Conservation (phyloP, 2,113 vertebrate genomes). For the Brachyistius frenatus region DNA sequence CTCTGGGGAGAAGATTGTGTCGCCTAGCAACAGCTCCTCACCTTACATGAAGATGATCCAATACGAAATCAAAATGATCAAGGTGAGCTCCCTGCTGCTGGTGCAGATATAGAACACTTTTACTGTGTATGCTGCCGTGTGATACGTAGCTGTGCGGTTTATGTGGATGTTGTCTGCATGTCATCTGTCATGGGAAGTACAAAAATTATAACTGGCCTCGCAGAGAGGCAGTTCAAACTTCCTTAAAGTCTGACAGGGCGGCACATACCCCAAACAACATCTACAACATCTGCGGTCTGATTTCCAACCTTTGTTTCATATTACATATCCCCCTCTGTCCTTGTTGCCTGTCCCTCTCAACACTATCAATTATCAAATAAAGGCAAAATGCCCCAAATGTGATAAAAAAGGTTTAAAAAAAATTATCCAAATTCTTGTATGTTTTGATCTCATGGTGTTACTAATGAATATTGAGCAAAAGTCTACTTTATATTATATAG, state of each 20-base stretch:
- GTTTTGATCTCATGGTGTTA: background rate
- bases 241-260: too few relatives aligned
- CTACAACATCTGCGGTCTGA: background rate
- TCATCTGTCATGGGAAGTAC: background rate
- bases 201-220: background rate
- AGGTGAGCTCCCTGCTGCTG: conserved; percentile 85
- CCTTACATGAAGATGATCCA: conserved; percentile 91
- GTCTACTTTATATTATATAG: background rate
- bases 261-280: background rate
- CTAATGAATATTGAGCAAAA: background rate
- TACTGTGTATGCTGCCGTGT: background rate
- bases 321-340: background rate
- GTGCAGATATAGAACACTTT: background rate
- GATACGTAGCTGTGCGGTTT: too few relatives aligned
- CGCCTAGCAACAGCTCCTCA: conserved; percentile 85
- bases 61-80: conserved; percentile 96
- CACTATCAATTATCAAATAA: background rate
- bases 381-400: background rate
- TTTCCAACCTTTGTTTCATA: background rate
- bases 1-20: conserved; percentile 90
- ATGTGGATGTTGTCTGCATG: background rate
- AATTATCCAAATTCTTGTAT: background rate
- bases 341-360: background rate
- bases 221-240: background rate
- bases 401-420: background rate